These are phyloP conservation scores for Karalla daura DNA, from an alignment of 2,797 vertebrate species.

Conservation along the genomic window DNA sequence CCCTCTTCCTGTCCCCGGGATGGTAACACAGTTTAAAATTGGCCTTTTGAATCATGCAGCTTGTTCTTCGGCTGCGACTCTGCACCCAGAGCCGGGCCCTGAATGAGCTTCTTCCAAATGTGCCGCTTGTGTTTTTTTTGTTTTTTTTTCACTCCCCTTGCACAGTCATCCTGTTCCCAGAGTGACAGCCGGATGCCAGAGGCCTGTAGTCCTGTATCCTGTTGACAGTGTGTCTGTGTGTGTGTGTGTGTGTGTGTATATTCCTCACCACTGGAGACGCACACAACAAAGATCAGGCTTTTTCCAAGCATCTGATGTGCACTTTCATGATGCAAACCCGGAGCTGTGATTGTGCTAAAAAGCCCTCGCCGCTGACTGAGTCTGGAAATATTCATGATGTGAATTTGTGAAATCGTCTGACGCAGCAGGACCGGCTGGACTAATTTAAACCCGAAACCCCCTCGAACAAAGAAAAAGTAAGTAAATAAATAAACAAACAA, in stretches of 20 bases:
- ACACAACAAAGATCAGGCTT: not conserved
- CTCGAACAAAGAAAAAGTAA: constrained; percentile 33
- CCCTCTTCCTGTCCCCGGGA: not conserved
- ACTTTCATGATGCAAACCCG: not conserved
- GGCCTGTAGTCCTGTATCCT: not conserved
- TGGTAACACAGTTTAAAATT: not conserved
- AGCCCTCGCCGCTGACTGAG: not conserved
- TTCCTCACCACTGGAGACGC: not conserved
- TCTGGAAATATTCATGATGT: constrained; percentile 18
- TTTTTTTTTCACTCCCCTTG: not conserved
- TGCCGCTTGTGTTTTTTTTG: constrained; percentile 4
- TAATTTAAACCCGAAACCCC: constrained; percentile 58
- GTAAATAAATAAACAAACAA: too few relatives aligned
- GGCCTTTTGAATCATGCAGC: not conserved
- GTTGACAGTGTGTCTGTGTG: not conserved
- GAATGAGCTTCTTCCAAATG: constrained; percentile 27
- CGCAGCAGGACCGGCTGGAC: constrained; percentile 29
- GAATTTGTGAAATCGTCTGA: constrained; percentile 15
- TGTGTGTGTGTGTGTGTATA: not conserved
- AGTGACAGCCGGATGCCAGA: constrained; percentile 8
- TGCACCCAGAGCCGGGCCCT: constrained; percentile 3
- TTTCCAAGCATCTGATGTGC: not conserved
- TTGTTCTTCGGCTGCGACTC: not conserved
- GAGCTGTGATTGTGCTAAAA: not conserved
- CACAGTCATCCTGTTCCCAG: constrained; percentile 8